A percentile compares a stretch with the other conserved stretches of the same genome.
Evolutionary conservation across 2,797 vertebrate genomes (phyloP).

Genomic region (Rachycentron canadum): DNA sequence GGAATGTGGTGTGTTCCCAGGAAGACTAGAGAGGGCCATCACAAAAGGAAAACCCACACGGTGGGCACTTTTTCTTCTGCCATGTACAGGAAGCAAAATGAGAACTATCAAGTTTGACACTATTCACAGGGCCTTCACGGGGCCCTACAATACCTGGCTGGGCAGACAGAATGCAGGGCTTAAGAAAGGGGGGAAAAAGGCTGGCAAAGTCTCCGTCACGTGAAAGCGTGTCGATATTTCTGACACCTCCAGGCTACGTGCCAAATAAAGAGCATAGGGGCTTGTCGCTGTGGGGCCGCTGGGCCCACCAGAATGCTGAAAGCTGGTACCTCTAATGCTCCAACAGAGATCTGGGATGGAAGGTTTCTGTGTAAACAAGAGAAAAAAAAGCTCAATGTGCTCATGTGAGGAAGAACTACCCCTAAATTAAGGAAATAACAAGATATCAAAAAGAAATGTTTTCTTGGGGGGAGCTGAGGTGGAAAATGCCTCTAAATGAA

Average conservation of each 20-base stretch:
- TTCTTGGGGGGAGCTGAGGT: too few relatives aligned
- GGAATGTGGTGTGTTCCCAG: slow-evolving; percentile 88
- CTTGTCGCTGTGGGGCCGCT: slow-evolving; percentile 79
- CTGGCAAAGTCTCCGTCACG: slow-evolving; percentile 87
- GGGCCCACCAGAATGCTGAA: slow-evolving; percentile 80
- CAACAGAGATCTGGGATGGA: slow-evolving; percentile 54
- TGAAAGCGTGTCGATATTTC: slow-evolving; percentile 91
- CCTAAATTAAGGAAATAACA: slow-evolving; percentile 23
- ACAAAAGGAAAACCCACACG: slow-evolving; percentile 88
- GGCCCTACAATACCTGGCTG: slow-evolving; percentile 88
- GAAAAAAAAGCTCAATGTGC: slow-evolving; percentile 32
- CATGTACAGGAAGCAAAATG: slow-evolving; percentile 90
- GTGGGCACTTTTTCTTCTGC: slow-evolving; percentile 86
- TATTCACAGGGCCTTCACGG: slow-evolving; percentile 88
- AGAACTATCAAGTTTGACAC: slow-evolving; percentile 92
- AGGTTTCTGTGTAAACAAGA: slow-evolving; percentile 72
- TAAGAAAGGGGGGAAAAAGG: slow-evolving; percentile 75
- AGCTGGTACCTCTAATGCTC: slow-evolving; percentile 71
- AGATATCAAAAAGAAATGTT: slow-evolving; percentile 3
- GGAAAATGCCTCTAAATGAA: neutral
- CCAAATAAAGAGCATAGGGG: slow-evolving; percentile 86
- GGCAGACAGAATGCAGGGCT: slow-evolving; percentile 87
- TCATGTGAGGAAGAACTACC: slow-evolving; percentile 29
- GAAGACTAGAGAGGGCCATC: slow-evolving; percentile 83
- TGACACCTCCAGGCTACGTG: slow-evolving; percentile 87